Conservation (phyloP, 2,888 invertebrate species). For the Deilephila elpenor region DNA sequence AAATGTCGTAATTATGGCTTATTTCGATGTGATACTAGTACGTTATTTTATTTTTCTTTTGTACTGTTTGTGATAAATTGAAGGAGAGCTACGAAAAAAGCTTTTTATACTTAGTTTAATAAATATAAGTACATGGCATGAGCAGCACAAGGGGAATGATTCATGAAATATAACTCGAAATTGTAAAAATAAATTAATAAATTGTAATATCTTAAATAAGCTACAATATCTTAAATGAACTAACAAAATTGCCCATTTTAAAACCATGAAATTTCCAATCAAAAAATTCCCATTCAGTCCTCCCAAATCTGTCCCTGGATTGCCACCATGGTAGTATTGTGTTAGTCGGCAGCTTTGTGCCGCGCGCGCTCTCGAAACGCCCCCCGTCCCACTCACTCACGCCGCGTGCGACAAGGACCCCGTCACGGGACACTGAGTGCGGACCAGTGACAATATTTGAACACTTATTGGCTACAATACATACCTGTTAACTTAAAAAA, state of each 20-base stretch:
- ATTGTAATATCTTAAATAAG: too few relatives aligned
- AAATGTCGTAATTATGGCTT: too few relatives aligned
- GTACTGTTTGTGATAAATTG: too few relatives aligned
- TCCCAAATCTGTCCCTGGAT: conserved; percentile 64
- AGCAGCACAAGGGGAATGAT: too few relatives aligned
- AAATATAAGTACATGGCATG: too few relatives aligned
- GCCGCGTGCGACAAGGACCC: conserved; percentile 49
- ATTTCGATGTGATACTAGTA: too few relatives aligned
- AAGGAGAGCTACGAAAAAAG: too few relatives aligned
- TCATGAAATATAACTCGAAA: too few relatives aligned
- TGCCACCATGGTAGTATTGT: conserved; percentile 82
- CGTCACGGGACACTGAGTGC: conserved; percentile 62
- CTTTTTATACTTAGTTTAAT: too few relatives aligned
- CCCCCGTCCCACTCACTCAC: conserved; percentile 50
- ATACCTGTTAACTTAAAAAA: conserved; percentile 43
- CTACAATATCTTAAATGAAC: too few relatives aligned
- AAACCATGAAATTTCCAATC: background rate
- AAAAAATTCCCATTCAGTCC: background rate
- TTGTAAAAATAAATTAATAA: too few relatives aligned
- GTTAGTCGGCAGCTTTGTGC: conserved; percentile 81
- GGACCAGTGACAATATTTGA: conserved; percentile 71
- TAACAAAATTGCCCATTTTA: background rate
- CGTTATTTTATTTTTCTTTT: too few relatives aligned
- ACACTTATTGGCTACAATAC: conserved; percentile 79
- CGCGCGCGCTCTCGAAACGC: conserved; percentile 53